Evolutionary conservation across 2,888 invertebrate genomes (phyloP).

Genomic region (Agonopterix alstromeriana): DNA sequence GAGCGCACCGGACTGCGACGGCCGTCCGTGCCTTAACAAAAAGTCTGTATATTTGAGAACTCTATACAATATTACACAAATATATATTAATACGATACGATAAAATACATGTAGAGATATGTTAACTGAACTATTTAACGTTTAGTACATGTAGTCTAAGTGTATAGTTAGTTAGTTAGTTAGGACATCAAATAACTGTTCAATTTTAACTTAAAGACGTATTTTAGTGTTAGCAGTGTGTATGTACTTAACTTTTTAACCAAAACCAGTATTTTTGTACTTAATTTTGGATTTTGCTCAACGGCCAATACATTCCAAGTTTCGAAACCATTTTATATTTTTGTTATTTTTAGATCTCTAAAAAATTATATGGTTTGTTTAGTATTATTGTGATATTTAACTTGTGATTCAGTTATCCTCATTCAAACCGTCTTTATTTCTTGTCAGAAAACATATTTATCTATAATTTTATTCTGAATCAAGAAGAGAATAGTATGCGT

Average conservation of each 20-base stretch:
- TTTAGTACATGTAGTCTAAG: neutral
- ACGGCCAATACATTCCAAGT: slow-evolving; percentile 21
- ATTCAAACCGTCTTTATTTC: too few relatives aligned
- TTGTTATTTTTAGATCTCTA: slow-evolving; percentile 8
- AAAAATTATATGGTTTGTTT: slow-evolving; percentile 4
- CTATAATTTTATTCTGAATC: too few relatives aligned
- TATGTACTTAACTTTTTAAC: neutral
- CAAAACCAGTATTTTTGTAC: slow-evolving; percentile 16
- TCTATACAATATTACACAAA: slow-evolving; percentile 14
- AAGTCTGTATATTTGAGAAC: slow-evolving; percentile 48
- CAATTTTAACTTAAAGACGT: neutral
- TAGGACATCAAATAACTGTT: neutral
- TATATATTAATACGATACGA: neutral
- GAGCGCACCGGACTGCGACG: slow-evolving; percentile 27
- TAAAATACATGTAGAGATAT: neutral
- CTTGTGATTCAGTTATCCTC: too few relatives aligned
- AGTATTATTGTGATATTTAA: slow-evolving; percentile 10
- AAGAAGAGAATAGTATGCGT: too few relatives aligned
- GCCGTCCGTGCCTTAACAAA: slow-evolving; percentile 49
- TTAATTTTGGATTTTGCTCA: slow-evolving; percentile 18
- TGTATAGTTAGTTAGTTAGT: neutral
- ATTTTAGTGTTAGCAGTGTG: neutral
- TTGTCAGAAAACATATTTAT: too few relatives aligned
- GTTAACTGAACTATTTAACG: neutral
- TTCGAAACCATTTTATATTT: slow-evolving; percentile 2